Base-by-base conservation (phyloP, 2,113 vertebrate species). In the Psittacara wagleri region DNA sequence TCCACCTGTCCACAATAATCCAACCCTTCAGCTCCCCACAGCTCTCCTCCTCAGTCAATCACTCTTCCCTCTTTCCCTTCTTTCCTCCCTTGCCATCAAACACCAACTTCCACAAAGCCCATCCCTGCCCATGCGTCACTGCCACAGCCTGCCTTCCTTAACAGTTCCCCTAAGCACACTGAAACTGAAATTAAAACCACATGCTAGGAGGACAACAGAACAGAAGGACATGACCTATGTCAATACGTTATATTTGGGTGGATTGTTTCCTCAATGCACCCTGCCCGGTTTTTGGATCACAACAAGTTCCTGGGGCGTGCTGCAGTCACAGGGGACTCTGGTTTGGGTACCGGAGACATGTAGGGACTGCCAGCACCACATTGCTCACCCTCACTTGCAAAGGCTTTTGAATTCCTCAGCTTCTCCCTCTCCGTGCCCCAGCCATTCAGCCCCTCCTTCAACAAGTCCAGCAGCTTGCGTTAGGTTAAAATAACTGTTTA, bases 321-420 rank as follows among this genome's bases (percentile, higher is more conserved):
- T 7, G 4, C 48, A 73, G 46, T 4, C 91, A 27, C 52, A n/a
- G 27, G 37, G 46, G 16, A 88, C 28, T 33, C 35, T 81, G 44
- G 39, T 20, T 7, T 20, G 61, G 23, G 33, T 23, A n/a, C 14
- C 0, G 1, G 20, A 7, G 18, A 24, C 13, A 15, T 0, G 31
- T 0, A 29, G 27, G 79, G 61, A 18, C 75, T 75, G 61, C 11
- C 79, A 82, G 49, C 66, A 25, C 33, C 35, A 29, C 54, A 5
- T 1, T 11, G 29, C 74, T 70, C 51, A 43, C 29, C 7, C n/a
- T 35, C 46, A 7, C 9, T 22, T 31, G 15, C 29, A 39, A 31
- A 62, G 33, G 70, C 41, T 67, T 61, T 2, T 33, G 37, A 39
- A 37, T 17, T 63, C 66, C 75, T 63, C 75, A 78, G 46, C 62